Evolutionary conservation across 92 coral and sea anemone species (phyloP).

Genomic region (Actinostola sp.): DNA sequence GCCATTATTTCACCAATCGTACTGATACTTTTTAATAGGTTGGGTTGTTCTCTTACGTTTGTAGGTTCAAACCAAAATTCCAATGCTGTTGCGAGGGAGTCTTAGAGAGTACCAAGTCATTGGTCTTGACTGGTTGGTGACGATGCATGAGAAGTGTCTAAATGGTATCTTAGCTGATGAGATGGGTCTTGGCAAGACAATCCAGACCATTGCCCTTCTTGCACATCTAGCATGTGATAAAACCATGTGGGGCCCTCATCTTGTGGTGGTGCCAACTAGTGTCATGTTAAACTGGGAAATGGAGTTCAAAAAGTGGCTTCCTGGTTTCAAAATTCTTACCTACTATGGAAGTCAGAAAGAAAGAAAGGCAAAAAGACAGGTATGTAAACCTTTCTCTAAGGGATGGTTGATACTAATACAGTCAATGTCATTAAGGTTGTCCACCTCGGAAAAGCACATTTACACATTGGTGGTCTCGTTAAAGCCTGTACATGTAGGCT

Average conservation of each 20-base stretch:
- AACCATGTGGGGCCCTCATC: constrained; percentile 93
- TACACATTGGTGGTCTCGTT: background rate
- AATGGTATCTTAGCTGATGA: constrained; percentile 98
- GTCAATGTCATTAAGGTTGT: too few species aligned
- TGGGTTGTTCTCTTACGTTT: background rate
- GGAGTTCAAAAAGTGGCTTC: constrained; percentile 98
- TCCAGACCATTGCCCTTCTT: constrained; percentile 91
- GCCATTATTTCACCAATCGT: too few species aligned
- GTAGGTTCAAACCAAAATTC: constrained; percentile 90
- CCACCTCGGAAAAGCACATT: too few species aligned
- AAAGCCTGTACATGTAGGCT: background rate
- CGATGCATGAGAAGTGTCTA: constrained; percentile 91
- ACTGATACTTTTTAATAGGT: too few species aligned
- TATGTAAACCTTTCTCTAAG: constrained; percentile 24
- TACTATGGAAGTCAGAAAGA: constrained; percentile 96
- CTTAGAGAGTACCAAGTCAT: constrained; percentile 95
- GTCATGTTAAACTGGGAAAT: constrained; percentile 98
- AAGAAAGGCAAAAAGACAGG: constrained; percentile 94
- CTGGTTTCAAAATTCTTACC: constrained; percentile 92
- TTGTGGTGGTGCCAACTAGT: constrained; percentile 93
- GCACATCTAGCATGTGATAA: constrained; percentile 97
- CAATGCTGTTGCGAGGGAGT: constrained; percentile 85
- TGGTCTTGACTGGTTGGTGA: constrained; percentile 96
- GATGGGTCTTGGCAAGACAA: constrained; percentile 97
- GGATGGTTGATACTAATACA: too few species aligned